Evolutionary conservation across 2,797 vertebrate genomes (phyloP), one percentile per base, ranked within the genome.

Genomic region (Crenuchus spilurus): DNA sequence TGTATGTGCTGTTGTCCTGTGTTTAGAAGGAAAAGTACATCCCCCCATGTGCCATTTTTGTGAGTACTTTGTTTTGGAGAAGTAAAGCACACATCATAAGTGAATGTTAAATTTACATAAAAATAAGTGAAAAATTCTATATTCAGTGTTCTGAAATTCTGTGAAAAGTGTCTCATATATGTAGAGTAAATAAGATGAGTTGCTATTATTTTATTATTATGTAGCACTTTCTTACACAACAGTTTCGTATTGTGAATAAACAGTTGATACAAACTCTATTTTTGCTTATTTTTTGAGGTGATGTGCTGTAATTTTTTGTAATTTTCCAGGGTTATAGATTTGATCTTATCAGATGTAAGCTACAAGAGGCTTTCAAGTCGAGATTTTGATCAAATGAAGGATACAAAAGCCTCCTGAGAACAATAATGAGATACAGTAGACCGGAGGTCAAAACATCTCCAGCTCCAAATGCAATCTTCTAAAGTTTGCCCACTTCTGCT

Each of bases 211-310:
- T 6, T 8, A 11, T 44, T 7, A n/a, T 48, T 46, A 26, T 13
- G 8, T 30, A 28, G 22, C 22, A 63, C 60, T 64, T 64, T 64
- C 28, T 46, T 64, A 64, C 41, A 28, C 39, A 64, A 64, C 1
- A 20, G 41, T 11, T 46, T 31, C 22, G n/a, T 18, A 44, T 63
- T 63, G 61, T 41, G 39, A 64, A 64, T 64, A 64, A 64, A 64
- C 18, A 18, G 16, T 64, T 26, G 16, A 46, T 42, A 63, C 1
- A 41, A 39, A 24, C 16, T 16, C 0, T 46, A n/a, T 46, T 46
- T 41, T 64, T 48, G 41, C 4, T 20, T 35, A 18, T 18, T 35
- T 2, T 57, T 60, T 60, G 5, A 60, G 31, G 39, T 58, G 31
- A 35, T 37, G 1, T 58, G 8, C 33, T 37, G 10, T 39, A 58